Percentiles rank a stretch among this genome's conserved stretches.
phyloP scores from a whole-genome alignment of 2,113 vertebrate species.

The Calypte anna region DNA sequence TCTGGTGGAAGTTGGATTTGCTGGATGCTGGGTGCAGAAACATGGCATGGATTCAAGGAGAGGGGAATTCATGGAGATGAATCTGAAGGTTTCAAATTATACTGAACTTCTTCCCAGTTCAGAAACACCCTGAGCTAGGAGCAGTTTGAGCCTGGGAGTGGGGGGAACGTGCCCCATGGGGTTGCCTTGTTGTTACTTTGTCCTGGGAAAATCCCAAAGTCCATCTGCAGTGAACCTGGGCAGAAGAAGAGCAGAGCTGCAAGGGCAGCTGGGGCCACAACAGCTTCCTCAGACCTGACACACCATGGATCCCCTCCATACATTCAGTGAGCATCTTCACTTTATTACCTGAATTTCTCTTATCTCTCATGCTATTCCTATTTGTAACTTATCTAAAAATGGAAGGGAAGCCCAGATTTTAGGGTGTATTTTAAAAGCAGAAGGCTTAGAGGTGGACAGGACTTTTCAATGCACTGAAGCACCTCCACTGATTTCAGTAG shows the following conservation, averaged over 20 bases:
- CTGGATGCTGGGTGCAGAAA: background rate
- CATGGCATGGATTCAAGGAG: background rate
- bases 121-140: background rate
- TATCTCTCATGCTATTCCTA: background rate
- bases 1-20: background rate
- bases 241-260: background rate
- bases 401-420: background rate
- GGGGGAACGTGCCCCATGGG: background rate
- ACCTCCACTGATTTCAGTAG: background rate
- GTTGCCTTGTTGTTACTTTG: background rate
- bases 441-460: background rate
- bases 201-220: background rate
- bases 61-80: background rate
- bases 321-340: background rate
- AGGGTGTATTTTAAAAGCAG: background rate
- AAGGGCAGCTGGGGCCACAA: background rate
- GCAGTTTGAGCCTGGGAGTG: background rate
- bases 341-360: background rate
- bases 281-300: rapidly evolving
- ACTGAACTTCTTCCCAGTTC: background rate
- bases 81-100: background rate
- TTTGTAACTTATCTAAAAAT: background rate
- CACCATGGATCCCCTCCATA: background rate
- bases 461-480: background rate
- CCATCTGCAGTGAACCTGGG: background rate